A percentile compares a stretch with the other conserved stretches of the same genome.
These are phyloP conservation scores for Gorsachius magnificus DNA, from an alignment of 2,797 vertebrate genomes.

Conservation along the genomic window DNA sequence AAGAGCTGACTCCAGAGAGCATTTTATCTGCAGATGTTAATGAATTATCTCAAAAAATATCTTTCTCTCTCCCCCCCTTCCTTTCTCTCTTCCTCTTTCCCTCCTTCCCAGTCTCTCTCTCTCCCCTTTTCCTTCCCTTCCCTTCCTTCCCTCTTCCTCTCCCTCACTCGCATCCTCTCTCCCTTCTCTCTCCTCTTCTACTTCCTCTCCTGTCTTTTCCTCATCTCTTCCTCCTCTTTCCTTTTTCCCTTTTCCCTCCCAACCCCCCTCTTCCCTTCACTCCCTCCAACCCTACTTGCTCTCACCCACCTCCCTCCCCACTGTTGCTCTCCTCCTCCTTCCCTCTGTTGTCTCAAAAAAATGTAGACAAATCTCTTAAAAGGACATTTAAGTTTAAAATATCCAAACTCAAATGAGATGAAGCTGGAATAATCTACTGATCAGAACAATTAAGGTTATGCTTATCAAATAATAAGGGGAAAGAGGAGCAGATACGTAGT, in stretches of 20 bases:
- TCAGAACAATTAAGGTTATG: neutral
- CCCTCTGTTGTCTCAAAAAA: neutral
- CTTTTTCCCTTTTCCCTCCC: neutral
- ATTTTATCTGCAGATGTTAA: neutral
- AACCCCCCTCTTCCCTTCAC: neutral
- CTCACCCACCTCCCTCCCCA: neutral
- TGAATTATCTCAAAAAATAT: neutral
- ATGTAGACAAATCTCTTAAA: neutral
- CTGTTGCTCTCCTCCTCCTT: neutral
- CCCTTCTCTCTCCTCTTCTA: neutral
- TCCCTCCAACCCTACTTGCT: neutral
- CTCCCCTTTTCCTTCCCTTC: no score
- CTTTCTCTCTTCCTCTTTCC: no score
- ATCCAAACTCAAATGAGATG: neutral
- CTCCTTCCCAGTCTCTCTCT: no score
- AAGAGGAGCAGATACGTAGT: fast-evolving
- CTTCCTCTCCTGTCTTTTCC: neutral
- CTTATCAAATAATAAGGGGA: neutral
- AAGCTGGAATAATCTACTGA: neutral
- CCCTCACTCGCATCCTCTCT: neutral
- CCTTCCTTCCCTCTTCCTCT: no score
- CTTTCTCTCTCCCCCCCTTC: neutral
- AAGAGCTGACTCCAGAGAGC: neutral
- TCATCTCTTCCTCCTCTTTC: neutral
- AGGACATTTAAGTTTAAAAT: neutral